Base-by-base conservation (phyloP, 2,797 vertebrate species). In the Spinus pinus region DNA sequence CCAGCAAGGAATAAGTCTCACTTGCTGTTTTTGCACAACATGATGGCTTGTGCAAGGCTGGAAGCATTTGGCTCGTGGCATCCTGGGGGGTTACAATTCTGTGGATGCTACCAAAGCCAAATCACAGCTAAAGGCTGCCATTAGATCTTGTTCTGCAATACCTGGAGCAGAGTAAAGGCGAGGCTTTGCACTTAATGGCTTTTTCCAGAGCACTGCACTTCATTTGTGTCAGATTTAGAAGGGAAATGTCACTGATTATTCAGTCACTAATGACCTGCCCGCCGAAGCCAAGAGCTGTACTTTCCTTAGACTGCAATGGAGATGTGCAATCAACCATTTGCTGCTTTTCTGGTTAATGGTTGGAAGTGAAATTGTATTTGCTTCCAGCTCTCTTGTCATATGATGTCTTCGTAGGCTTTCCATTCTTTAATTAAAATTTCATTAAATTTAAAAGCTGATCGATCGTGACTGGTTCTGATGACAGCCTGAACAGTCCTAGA, bases 221-320 rank as follows among this genome's bases (percentile, higher is more conserved):
- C 39, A 54, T 92, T 92, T 93, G 91, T 81, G 90, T 91, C 91
- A 94, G 90, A 93, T 93, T 91, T 89, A 79, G 84, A 93, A 96
- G 81, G 88, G 95, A 97, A 97, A 97, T 95, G 91, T 95, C 96
- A 96, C 95, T 94, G 96, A 97, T 97, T 97, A 95, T 92, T 94
- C 90, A 92, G 95, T 93, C 96, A 90, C 94, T 94, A 95, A 95
- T 95, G 95, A 97, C 95, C 93, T 91, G 96, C 85, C 91, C 13
- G 6, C 46, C 0, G 1, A 94, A 96, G 94, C 95, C 94, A 65
- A 92, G 75, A 93, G 88, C 89, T 72, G 82, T 81, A 72, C 77
- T 96, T 95, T 97, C 93, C 94, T 97, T 91, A 94, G 73, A 49
- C 86, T 54, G 86, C 69, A 86, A 78, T 81, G 91, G 94, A 20